These are phyloP conservation scores for Macrophya annulata DNA, from an alignment of 2,888 invertebrate species.

Conservation along the genomic window DNA sequence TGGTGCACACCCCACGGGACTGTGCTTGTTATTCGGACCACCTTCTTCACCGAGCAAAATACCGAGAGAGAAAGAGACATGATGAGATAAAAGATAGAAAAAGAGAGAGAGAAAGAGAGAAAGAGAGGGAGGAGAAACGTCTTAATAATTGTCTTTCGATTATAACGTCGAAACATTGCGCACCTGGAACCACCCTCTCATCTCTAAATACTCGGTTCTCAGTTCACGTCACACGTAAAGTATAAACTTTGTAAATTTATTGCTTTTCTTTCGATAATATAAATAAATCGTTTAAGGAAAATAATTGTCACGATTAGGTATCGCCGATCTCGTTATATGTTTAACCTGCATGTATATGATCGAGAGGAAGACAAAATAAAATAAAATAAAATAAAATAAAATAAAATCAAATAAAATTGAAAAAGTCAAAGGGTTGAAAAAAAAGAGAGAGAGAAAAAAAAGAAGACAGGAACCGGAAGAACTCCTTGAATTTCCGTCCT, in stretches of 20 bases:
- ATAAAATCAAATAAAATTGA: not conserved
- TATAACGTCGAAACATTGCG: conserved; percentile 44
- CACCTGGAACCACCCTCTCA: conserved; percentile 39
- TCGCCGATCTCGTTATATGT: not conserved
- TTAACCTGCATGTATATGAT: too few relatives aligned
- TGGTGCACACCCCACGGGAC: conserved; percentile 78
- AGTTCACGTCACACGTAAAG: not conserved
- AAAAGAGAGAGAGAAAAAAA: too few relatives aligned
- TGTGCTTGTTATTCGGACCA: conserved; percentile 77
- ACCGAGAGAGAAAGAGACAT: not conserved
- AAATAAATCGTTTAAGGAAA: not conserved
- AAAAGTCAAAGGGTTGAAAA: not conserved
- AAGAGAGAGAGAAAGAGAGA: not conserved
- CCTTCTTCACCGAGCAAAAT: conserved; percentile 46
- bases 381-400: too few relatives aligned
- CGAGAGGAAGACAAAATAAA: too few relatives aligned
- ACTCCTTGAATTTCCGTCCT: conserved; percentile 31
- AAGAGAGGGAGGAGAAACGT: conserved; percentile 22
- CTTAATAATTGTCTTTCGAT: conserved; percentile 59
- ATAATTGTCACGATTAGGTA: not conserved
- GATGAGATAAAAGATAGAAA: not conserved
- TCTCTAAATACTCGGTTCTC: not conserved
- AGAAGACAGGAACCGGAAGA: conserved; percentile 5
- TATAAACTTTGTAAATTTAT: conserved; percentile 54
- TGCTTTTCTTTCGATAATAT: conserved; percentile 12